phyloP scores from a whole-genome alignment of 2,888 invertebrate species.

The Temnothorax ravouxi region DNA sequence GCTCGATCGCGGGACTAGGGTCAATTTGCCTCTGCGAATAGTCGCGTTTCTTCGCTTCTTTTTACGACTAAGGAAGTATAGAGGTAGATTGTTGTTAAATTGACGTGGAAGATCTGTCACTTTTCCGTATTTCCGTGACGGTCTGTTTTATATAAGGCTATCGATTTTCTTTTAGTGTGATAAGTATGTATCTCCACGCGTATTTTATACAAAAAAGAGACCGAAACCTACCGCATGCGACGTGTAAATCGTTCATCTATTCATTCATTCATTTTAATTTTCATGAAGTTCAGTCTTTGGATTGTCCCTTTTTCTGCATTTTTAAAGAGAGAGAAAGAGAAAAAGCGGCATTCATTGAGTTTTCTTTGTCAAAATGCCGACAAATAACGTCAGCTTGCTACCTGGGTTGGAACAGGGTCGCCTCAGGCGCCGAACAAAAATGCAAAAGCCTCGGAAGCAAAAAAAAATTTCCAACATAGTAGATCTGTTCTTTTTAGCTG shows the following conservation, averaged over 20 bases:
- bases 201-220: background rate
- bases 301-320: background rate
- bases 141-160: background rate
- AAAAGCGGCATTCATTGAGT: no score
- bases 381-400: no score
- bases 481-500: no score
- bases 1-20: background rate
- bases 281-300: background rate
- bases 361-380: no score
- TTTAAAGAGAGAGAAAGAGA: background rate
- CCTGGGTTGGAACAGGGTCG: no score
- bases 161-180: background rate
- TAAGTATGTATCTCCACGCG: background rate
- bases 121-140: background rate
- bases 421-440: no score
- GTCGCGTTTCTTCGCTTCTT: background rate
- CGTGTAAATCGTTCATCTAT: background rate
- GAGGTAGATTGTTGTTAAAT: background rate
- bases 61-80: background rate
- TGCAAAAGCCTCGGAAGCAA: no score
- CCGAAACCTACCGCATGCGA: background rate
- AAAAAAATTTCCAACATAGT: no score
- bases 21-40: background rate
- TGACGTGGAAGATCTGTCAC: background rate
- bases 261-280: background rate